These are phyloP conservation scores for Cromileptes altivelis DNA, from an alignment of 2,113 vertebrate genomes.

Conservation along the genomic window DNA sequence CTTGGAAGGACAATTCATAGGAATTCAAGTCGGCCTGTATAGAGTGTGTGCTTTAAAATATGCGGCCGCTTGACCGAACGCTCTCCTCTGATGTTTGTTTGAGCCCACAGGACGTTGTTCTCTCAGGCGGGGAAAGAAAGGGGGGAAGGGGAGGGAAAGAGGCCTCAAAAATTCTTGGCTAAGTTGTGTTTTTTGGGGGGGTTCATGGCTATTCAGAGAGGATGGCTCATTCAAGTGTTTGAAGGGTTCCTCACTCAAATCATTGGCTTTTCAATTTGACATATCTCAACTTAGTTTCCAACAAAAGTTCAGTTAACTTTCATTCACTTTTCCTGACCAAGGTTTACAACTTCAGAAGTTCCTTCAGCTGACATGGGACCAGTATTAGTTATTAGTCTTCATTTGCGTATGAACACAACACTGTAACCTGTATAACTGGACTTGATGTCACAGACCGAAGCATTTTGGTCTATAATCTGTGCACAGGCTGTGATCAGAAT, in stretches of 20 bases:
- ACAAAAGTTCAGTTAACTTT: background rate
- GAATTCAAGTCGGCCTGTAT: constrained; percentile 58
- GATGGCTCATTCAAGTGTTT: background rate
- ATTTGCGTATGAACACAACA: background rate
- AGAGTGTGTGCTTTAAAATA: constrained; percentile 52
- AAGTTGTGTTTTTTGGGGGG: background rate
- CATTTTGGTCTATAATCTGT: constrained; percentile 7
- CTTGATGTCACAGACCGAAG: background rate
- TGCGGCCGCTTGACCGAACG: constrained; percentile 23
- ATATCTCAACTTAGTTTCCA: too few species aligned
- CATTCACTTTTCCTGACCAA: background rate
- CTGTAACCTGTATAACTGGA: too few species aligned
- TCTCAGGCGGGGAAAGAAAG: constrained; percentile 5
- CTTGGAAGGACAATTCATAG: constrained; percentile 32
- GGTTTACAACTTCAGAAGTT: background rate
- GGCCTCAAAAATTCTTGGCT: constrained; percentile 8
- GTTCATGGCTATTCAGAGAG: background rate
- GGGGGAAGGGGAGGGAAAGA: background rate
- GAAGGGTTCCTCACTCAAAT: background rate
- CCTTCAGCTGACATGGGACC: background rate
- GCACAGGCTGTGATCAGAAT: background rate
- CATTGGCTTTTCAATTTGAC: too few species aligned
- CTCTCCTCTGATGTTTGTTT: constrained; percentile 28
- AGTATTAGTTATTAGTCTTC: too few species aligned
- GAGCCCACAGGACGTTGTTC: constrained; percentile 31